A percentile compares a stretch with the other conserved stretches of the same genome.
Evolutionary conservation across 2,797 vertebrate genomes (phyloP).

Genomic region (Pantherophis vulpinus): DNA sequence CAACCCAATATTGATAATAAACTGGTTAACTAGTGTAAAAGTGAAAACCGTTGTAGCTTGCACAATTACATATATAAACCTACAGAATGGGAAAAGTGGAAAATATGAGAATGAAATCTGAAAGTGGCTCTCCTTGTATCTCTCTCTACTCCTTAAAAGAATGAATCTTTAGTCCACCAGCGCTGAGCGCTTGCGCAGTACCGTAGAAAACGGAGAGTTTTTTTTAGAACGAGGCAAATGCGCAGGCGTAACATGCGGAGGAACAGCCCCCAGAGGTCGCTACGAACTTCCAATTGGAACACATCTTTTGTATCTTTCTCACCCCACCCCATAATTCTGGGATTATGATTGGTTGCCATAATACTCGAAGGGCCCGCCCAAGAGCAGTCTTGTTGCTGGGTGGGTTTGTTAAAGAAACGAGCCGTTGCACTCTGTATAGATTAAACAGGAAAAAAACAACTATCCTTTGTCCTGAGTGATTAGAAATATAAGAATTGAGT

Average conservation of each 20-base stretch:
- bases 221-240: background rate
- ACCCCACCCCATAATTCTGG: background rate
- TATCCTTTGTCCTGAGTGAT: background rate
- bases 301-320: too few species aligned
- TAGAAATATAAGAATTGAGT: background rate
- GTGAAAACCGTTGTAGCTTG: background rate
- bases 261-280: background rate
- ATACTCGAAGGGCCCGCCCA: background rate
- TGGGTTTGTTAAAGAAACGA: background rate
- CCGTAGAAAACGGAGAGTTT: rapidly evolving
- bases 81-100: background rate
- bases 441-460: background rate
- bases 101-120: background rate
- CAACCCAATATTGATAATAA: background rate
- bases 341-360: background rate
- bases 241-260: background rate
- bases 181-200: background rate
- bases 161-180: too few species aligned
- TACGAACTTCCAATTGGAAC: background rate
- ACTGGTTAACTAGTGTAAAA: background rate
- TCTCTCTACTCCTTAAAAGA: background rate
- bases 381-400: background rate
- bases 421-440: background rate
- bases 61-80: background rate
- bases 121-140: too few species aligned